Base-by-base conservation (phyloP, 2,888 invertebrate genomes). In the Chrysolina oricalcia region DNA sequence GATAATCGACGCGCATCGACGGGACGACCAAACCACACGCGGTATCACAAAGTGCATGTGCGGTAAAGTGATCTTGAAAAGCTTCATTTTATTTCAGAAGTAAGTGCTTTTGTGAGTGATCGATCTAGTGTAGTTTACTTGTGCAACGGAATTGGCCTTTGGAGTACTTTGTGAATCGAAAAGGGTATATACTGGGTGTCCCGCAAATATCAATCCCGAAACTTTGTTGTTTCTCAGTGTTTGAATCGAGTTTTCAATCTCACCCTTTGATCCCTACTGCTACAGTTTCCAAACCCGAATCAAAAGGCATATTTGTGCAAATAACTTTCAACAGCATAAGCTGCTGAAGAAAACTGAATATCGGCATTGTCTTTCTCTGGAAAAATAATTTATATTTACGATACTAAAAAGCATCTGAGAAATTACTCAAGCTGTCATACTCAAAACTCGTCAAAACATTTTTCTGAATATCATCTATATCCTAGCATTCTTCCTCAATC, bases 1-100 rank as follows among this genome's bases (percentile, higher is more conserved):
- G 88, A 88, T 84, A 82, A 86, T 84, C 87, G 86, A 87, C 88
- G 87, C 87, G 86, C 85, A 85, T 84, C 77, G 74, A 73, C 76
- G 74, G 86, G 86, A 87, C 86, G 85, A 85, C 83, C 82, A 83
- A 82, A 85, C 82, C 82, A 66, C 83, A 85, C 86, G 85, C 86
- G 87, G 83, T 77, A 80, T 74, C 72, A 64, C 50, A 68, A 81
- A 83, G 82, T 84, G 85, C 84, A 27, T 35, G 86, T 83, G 85
- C 84, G 83, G 87, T 86, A 86, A 83, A 84, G 87, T 86, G 86
- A 82, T 86, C 82, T 84, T 81, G 78, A 82, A 81, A 80, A 82
- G 82, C 74, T 76, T 70, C 73, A 80, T 83, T 77, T 77, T 82
- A 81, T 84, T 83, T 83, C 79, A 85, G 86, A 87, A 87, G 88